Conservation (phyloP, 2,888 invertebrate genomes). For the Cheilosia variabilis region DNA sequence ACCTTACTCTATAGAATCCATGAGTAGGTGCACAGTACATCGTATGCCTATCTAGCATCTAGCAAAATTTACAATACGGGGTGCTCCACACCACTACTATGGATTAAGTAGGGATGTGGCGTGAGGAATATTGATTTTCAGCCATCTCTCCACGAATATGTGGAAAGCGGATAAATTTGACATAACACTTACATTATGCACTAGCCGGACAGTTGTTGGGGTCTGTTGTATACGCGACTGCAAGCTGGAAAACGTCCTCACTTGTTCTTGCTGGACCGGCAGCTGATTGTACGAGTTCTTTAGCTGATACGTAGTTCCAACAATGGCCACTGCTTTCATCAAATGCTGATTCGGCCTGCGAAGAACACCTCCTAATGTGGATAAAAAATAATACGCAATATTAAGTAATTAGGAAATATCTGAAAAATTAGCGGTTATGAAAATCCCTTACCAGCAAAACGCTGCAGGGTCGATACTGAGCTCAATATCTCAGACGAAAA, state of each 20-base stretch:
- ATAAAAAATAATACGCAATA: background rate
- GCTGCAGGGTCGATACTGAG: conserved; percentile 43
- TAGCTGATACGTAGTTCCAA: conserved; percentile 59
- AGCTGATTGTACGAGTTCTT: conserved; percentile 48
- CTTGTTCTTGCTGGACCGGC: conserved; percentile 47
- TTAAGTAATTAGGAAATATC: background rate
- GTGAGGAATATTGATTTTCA: conserved; percentile 52
- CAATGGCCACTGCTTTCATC: conserved; percentile 58
- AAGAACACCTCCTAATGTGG: conserved; percentile 39
- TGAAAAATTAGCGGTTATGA: background rate
- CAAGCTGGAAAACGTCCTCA: conserved; percentile 43
- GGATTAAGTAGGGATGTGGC: background rate
- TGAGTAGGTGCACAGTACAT: background rate
- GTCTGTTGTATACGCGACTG: conserved; percentile 32
- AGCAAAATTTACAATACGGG: background rate
- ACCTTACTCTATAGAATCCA: background rate
- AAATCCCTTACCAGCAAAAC: conserved; percentile 52
- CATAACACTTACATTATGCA: conserved; percentile 59
- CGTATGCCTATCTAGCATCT: background rate
- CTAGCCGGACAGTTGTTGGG: conserved; percentile 40
- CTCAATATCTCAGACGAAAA: conserved; percentile 35
- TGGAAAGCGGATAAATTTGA: background rate
- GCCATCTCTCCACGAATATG: background rate
- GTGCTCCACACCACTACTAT: conserved; percentile 2
- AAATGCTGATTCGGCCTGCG: conserved; percentile 57